These are phyloP conservation scores for Mionectes olivaceus DNA, from an alignment of 2,797 vertebrate species.

Conservation along the genomic window DNA sequence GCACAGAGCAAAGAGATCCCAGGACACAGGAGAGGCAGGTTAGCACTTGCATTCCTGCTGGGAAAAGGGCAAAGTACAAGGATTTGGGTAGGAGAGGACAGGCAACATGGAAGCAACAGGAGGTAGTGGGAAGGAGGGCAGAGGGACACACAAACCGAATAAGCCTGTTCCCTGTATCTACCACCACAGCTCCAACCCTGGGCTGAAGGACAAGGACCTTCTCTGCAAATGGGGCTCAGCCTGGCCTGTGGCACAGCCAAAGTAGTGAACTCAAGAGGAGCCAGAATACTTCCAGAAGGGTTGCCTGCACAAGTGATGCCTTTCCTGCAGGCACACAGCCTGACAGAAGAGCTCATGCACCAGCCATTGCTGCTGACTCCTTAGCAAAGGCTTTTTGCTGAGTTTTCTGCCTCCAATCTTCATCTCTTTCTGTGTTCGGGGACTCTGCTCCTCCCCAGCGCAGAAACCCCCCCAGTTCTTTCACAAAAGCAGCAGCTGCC, in stretches of 20 bases:
- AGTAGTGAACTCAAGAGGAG: not conserved
- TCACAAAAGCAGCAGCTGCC: not conserved
- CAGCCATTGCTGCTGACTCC: not conserved
- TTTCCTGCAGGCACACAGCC: not conserved
- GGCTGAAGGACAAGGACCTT: not conserved
- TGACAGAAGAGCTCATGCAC: not conserved
- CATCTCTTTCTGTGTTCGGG: rapidly evolving
- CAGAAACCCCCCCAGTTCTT: not conserved
- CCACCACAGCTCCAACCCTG: not conserved
- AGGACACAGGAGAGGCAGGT: not conserved
- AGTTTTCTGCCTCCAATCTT: not conserved
- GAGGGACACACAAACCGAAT: not conserved
- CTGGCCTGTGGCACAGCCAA: not conserved
- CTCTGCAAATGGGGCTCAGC: not conserved
- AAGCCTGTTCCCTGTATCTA: not conserved
- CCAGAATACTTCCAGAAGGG: not conserved
- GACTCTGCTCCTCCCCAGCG: not conserved
- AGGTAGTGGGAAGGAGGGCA: not conserved
- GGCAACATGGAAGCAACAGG: not conserved
- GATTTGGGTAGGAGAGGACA: not conserved
- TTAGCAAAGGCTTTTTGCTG: not conserved
- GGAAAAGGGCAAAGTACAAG: not conserved
- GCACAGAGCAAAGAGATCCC: not conserved
- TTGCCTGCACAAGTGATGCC: not conserved
- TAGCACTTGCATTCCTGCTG: not conserved